A percentile compares a stretch with the other conserved stretches of the same genome.
Conservation (phyloP, 2,888 invertebrate genomes). For the Girardia tigrina region DNA sequence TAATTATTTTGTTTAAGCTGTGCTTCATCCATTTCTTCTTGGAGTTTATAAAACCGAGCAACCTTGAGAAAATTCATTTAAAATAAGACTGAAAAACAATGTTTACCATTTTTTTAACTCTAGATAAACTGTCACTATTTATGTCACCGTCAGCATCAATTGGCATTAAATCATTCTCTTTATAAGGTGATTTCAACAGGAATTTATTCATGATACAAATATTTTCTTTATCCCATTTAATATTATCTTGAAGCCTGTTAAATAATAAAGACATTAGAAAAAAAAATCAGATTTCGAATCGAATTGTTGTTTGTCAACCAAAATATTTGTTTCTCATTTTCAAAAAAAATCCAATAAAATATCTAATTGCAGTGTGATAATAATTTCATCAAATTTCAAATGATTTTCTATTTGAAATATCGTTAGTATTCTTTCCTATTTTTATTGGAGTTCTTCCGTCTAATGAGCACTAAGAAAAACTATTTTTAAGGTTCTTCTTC, state of each 20-base stretch:
- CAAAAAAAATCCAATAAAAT: no score
- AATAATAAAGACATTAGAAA: neutral
- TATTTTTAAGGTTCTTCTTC: no score
- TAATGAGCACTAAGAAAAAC: no score
- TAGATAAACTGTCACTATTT: neutral
- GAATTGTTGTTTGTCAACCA: no score
- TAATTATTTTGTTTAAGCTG: neutral
- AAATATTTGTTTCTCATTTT: no score
- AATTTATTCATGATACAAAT: neutral
- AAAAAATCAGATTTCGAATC: no score
- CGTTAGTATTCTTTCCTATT: no score
- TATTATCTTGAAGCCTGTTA: constrained; percentile 2
- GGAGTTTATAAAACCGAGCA: neutral
- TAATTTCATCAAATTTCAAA: no score
- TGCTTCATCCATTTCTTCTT: neutral
- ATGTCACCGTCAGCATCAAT: neutral
- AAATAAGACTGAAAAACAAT: neutral
- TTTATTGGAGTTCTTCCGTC: no score
- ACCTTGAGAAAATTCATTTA: neutral
- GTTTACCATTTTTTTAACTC: neutral
- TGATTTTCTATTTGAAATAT: no score
- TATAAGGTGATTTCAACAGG: neutral
- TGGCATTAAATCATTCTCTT: neutral
- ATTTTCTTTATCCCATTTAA: constrained; percentile 13
- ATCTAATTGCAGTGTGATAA: no score